These are phyloP conservation scores for Chymomyza procnemis DNA, from an alignment of 2,888 invertebrate genomes.

Conservation along the genomic window DNA sequence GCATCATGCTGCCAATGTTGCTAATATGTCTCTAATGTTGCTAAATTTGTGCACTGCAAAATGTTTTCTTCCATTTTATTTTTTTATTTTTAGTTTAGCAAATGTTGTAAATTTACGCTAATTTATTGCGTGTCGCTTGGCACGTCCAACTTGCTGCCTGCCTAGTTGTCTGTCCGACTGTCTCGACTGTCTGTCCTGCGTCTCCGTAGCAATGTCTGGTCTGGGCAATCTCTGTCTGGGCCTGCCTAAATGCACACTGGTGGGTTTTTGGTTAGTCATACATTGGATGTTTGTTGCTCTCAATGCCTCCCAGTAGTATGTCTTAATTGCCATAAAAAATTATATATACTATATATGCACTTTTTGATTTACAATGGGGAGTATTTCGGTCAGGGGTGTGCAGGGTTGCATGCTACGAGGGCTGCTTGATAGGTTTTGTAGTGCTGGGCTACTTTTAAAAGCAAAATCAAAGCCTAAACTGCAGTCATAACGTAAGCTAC, in stretches of 20 bases:
- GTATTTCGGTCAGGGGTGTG: neutral
- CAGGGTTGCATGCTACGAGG: neutral
- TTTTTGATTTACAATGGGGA: conserved; percentile 60
- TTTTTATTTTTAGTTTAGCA: conserved; percentile 65
- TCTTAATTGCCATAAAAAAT: conserved; percentile 45
- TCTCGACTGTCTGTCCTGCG: no score
- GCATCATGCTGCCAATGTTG: neutral
- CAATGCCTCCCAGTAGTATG: conserved; percentile 40
- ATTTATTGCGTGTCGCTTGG: conserved; percentile 71
- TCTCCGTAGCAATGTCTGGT: neutral
- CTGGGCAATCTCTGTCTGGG: neutral
- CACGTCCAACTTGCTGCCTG: conserved; percentile 28
- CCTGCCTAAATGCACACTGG: neutral
- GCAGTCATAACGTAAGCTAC: no score
- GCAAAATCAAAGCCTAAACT: no score
- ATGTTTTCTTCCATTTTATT: conserved; percentile 1
- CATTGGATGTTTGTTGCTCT: neutral
- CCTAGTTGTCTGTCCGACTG: neutral
- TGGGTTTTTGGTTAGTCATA: neutral
- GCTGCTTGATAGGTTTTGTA: no score
- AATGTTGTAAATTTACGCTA: conserved; percentile 73
- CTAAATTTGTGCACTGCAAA: conserved; percentile 46
- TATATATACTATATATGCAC: conserved; percentile 20
- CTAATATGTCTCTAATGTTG: conserved; percentile 61
- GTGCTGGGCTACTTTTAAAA: no score